Evolutionary conservation across 2,797 vertebrate species (phyloP), one percentile per base, ranked within the genome.

Genomic region (Sphenopsis melanotis): DNA sequence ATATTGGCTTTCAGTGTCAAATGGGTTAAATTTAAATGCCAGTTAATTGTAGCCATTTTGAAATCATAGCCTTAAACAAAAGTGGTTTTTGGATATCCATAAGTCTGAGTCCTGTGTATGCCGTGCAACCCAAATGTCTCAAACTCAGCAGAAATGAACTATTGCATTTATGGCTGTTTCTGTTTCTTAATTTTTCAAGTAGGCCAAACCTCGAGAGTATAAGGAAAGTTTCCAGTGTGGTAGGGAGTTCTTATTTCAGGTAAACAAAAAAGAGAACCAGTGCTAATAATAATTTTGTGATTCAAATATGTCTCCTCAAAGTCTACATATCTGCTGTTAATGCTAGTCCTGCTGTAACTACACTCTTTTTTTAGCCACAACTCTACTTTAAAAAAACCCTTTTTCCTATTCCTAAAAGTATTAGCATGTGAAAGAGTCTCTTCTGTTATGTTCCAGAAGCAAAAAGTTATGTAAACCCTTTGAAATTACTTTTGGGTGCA

Each of bases 1-100:
- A 97, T 97, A 97, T 94, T 97, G 96, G 96, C 87, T 97, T 97
- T 97, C 96, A 95, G 94, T 95, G 95, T 94, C 78, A 96, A 95
- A 97, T 85, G 96, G 96, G 95, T 96, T 97, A 97, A 96, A 94
- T 94, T 95, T 94, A 96, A 97, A 97, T 89, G 65, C 80, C 5
- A 16, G 94, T 92, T 97, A 95, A 97, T 91, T 95, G 90, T 95
- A 93, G 92, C 74, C 88, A 87, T 95, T 93, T 96, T 88, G 75
- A 95, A 97, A 91, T 84, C 83, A 56, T 68, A 88, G 85, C 75
- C 70, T 96, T 93, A 97, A 96, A 94, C 95, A 95, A 75, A 94
- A 91, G 77, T 3, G 12, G 16, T 79, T 93, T 90, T 96, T 64
- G 64, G 42, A 12, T 97, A 92, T 86, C 75, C 39, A 2, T 55